These are phyloP conservation scores for Gymnobelideus leadbeateri DNA, from an alignment of 2,113 vertebrate genomes.

Conservation along the genomic window DNA sequence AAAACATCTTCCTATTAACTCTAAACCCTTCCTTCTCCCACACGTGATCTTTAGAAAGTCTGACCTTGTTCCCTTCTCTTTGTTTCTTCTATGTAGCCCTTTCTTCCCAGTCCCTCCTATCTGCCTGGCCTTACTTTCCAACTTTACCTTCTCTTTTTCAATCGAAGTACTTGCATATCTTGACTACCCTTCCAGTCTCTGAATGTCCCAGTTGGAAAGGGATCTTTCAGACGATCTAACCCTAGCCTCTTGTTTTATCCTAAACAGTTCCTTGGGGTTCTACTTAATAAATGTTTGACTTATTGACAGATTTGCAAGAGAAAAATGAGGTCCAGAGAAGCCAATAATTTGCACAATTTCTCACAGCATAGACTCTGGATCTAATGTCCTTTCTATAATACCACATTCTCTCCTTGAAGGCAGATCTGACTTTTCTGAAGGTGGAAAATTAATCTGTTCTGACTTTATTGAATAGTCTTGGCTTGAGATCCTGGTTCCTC, in stretches of 20 bases:
- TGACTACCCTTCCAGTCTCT: not conserved
- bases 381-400: not conserved
- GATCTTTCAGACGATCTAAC: conserved; percentile 4
- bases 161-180: not conserved
- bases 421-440: conserved; percentile 10
- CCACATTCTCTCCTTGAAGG: not conserved
- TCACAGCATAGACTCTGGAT: not conserved
- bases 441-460: not conserved
- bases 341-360: not conserved
- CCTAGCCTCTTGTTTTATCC: not conserved
- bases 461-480: not conserved
- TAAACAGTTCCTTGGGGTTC: not conserved
- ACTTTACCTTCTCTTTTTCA: not conserved
- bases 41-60: conserved; percentile 10
- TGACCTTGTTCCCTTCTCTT: not conserved
- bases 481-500: not conserved
- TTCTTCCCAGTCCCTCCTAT: not conserved
- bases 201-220: not conserved
- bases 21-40: not conserved
- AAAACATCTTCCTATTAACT: not conserved
- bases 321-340: not conserved
- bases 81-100: not conserved
- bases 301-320: not conserved
- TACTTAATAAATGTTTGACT: not conserved
- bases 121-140: not conserved